Conservation (phyloP, 30 jellyfish, hydroid and myxozoan genomes). For the Hydractinia echinata region DNA sequence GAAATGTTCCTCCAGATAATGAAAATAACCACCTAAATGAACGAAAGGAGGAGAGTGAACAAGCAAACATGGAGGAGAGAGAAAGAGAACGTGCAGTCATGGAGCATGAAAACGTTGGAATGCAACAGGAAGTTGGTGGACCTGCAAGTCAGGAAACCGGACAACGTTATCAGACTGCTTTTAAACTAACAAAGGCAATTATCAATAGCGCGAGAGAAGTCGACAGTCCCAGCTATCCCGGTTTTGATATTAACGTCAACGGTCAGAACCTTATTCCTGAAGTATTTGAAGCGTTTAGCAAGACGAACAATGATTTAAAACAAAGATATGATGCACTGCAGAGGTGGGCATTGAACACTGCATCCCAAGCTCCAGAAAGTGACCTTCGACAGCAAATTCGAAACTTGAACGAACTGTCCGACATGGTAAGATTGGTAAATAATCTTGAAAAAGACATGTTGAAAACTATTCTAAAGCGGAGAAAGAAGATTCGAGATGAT, state of each 20-base stretch:
- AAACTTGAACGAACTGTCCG: constrained; percentile 27
- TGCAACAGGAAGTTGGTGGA: not conserved
- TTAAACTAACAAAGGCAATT: constrained; percentile 26
- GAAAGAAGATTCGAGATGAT: constrained; percentile 14
- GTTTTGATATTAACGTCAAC: constrained; percentile 2
- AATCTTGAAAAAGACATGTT: constrained; percentile 38
- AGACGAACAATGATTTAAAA: constrained; percentile 30
- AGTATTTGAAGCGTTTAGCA: constrained; percentile 34
- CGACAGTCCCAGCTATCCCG: constrained; percentile 11
- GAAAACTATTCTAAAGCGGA: constrained; percentile 21
- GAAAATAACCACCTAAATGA: too few relatives aligned
- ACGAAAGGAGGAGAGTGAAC: too few relatives aligned
- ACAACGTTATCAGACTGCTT: constrained; percentile 25
- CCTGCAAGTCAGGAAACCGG: not conserved
- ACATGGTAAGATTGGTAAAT: constrained; percentile 32
- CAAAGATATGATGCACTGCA: constrained; percentile 26
- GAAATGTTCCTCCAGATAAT: too few relatives aligned
- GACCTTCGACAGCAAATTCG: constrained; percentile 22
- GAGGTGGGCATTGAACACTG: constrained; percentile 17
- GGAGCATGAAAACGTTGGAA: not conserved
- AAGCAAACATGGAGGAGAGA: too few relatives aligned
- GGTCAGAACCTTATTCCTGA: constrained; percentile 35
- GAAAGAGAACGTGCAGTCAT: too few relatives aligned
- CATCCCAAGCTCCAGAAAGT: constrained; percentile 1
- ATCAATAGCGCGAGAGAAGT: constrained; percentile 28